Conservation (phyloP, 2,113 vertebrate species). For the Elephantulus edwardii region DNA sequence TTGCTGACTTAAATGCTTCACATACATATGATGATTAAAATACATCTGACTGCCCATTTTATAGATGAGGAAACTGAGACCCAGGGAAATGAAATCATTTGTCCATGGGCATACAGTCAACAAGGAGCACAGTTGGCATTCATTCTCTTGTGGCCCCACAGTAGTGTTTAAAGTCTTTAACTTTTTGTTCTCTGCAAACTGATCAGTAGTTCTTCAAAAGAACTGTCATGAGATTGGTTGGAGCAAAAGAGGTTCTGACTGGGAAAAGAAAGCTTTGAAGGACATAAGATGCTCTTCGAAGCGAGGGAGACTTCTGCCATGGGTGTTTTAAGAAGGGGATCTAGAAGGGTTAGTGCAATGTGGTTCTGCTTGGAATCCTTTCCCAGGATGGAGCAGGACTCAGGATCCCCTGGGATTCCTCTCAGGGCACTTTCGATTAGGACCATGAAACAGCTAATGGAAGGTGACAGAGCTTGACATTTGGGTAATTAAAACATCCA, state of each 20-base stretch:
- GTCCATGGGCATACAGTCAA: not conserved
- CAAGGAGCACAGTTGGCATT: not conserved
- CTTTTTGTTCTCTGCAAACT: not conserved
- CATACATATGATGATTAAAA: rapidly evolving
- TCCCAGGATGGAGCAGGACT: not conserved
- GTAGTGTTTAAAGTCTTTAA: not conserved
- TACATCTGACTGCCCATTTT: not conserved
- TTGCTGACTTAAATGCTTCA: not conserved
- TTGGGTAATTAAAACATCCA: constrained; percentile 73
- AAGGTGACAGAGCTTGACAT: constrained; percentile 54
- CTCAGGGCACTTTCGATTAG: constrained; percentile 16
- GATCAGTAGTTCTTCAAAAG: not conserved
- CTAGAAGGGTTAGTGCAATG: not conserved
- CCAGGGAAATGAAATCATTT: not conserved
- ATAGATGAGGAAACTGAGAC: not conserved
- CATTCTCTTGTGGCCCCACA: not conserved
- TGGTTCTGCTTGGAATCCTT: not conserved
- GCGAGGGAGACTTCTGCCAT: not conserved
- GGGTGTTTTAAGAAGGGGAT: not conserved
- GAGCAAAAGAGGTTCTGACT: not conserved
- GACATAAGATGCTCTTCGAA: not conserved
- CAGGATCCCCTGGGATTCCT: not conserved
- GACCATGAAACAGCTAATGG: constrained; percentile 47
- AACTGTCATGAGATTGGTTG: not conserved
- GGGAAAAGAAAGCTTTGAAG: not conserved